phyloP scores from a whole-genome alignment of 2,113 vertebrate species.

The Pelusios castaneus region DNA sequence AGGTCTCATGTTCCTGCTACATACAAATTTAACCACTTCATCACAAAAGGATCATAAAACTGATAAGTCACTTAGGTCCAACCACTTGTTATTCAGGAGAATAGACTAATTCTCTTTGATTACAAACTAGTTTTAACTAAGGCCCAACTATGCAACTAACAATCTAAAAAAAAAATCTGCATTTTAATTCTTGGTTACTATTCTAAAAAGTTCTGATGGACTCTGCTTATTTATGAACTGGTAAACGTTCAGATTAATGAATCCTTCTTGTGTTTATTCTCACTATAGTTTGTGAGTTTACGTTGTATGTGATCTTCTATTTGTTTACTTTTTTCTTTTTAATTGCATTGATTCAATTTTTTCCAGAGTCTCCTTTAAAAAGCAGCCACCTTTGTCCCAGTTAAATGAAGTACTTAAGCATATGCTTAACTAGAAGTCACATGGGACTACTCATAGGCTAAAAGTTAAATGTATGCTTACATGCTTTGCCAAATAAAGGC shows the following conservation, averaged over 20 bases:
- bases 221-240: not conserved
- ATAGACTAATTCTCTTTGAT: not conserved
- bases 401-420: not conserved
- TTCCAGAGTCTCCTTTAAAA: not conserved
- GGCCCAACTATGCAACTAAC: not conserved
- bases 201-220: not conserved
- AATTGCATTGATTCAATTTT: not conserved
- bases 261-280: not conserved
- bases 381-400: not conserved
- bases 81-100: not conserved
- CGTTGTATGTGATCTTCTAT: not conserved
- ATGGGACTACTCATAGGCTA: not conserved
- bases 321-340: not conserved
- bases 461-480: fast-evolving
- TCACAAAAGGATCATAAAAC: not conserved
- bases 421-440: not conserved
- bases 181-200: not conserved
- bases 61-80: not conserved
- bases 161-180: conserved; percentile 4
- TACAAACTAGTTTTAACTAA: not conserved
- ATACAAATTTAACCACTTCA: not conserved
- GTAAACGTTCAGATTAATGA: not conserved
- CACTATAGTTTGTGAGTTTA: not conserved
- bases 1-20: not conserved
- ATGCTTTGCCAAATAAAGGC: not conserved